Conservation (phyloP, 1,140 invertebrate species). For the Meloidogyne exigua region DNA sequence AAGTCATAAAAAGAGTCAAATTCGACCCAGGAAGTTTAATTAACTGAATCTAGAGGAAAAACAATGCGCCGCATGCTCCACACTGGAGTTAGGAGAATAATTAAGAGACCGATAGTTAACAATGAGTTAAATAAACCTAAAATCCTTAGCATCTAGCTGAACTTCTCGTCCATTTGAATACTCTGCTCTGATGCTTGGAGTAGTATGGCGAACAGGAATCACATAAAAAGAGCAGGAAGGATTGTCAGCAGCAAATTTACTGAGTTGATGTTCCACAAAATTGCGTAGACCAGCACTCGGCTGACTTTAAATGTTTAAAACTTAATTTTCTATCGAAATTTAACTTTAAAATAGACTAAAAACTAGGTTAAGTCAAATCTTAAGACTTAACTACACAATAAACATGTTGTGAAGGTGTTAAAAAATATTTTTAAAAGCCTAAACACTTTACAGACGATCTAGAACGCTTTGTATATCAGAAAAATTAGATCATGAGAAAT, state of each 20-base stretch:
- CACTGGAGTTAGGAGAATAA: slow-evolving; percentile 28
- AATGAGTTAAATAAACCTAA: slow-evolving; percentile 40
- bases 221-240: slow-evolving; percentile 47
- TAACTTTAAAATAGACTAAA: no score
- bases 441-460: no score
- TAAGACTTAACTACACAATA: no score
- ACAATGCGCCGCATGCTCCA: slow-evolving; percentile 40
- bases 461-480: no score
- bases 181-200: slow-evolving; percentile 45
- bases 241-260: slow-evolving; percentile 43
- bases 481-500: no score
- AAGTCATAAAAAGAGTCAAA: neutral
- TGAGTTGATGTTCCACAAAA: slow-evolving; percentile 36
- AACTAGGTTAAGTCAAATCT: no score
- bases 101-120: no score
- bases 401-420: no score
- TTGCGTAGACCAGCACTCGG: slow-evolving; percentile 47
- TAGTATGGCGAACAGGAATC: slow-evolving; percentile 36
- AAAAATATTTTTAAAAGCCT: no score
- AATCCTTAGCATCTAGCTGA: slow-evolving; percentile 41
- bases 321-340: no score
- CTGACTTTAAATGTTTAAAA: no score
- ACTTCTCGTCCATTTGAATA: slow-evolving; percentile 49
- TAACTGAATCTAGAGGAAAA: no score
- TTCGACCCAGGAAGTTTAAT: neutral